Evolutionary conservation across 2,888 invertebrate species (phyloP), one percentile per base, ranked within the genome.

Genomic region (Parnassius smintheus): DNA sequence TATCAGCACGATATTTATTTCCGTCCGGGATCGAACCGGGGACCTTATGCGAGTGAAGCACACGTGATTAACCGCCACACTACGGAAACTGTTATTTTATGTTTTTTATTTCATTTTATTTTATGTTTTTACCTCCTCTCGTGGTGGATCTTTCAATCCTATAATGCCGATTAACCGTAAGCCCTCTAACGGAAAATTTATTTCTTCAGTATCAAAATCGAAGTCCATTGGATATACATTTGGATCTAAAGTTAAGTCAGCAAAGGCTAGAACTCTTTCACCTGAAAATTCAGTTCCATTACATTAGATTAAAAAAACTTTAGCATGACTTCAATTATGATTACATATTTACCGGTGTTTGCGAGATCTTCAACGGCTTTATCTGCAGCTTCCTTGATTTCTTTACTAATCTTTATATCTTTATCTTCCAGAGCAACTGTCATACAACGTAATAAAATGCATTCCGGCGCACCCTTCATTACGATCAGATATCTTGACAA

Each of bases 401-500:
- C 82, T 11, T 72, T 71, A 7, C 81, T 82, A 58, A 88, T 68
- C n/a, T 63, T 66, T 25, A 93, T 92, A 78, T 95, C 95, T 76
- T 96, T 96, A 78, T 96, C 95, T 69, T 96, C 96, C 69, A 95
- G 94, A 80, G 96, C 95, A 70, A 98, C 96, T 45, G 96, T 96
- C 41, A 94, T 92, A 86, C 97, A 97, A 65, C 96, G 94, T 76
- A 96, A 95, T 65, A 99, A 86, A 72, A 99, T 96, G 70, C 97
- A 93, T 90, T 99, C 99, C 2, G 99, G 98, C 65, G 98, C 98
- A 59, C 98, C 98, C 94, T 99, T 98, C 98, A 98, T 98, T 58
- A 95, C 97, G 79, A 96, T 92, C 66, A 98, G 84, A 82, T 96
- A 95, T 68, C 95, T 93, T 11, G 95, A 95, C 77, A 96, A 95